Conservation (phyloP, 2,888 invertebrate species). For the Archips xylosteana region DNA sequence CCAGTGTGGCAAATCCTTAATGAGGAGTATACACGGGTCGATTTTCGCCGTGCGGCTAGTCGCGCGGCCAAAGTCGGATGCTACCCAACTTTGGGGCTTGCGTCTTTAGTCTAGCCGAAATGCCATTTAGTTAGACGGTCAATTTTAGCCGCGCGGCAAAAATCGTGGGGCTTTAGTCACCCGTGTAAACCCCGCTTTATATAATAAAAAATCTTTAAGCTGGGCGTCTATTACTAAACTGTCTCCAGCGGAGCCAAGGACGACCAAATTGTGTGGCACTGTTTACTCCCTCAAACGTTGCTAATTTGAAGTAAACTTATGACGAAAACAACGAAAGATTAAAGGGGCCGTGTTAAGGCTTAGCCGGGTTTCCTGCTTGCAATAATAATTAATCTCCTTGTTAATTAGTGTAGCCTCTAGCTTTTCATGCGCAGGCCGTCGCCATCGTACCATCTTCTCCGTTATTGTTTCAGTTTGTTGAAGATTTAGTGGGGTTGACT, state of each 20-base stretch:
- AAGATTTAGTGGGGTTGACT: conserved; percentile 42
- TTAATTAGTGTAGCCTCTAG: conserved; percentile 71
- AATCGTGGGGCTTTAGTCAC: too few relatives aligned
- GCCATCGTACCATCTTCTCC: conserved; percentile 48
- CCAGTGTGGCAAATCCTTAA: too few relatives aligned
- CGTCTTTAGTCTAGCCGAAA: too few relatives aligned
- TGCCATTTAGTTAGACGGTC: too few relatives aligned
- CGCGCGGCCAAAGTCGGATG: too few relatives aligned
- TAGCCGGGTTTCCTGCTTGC: conserved; percentile 61
- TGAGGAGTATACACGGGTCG: conserved; percentile 52
- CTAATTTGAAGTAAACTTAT: conserved; percentile 46
- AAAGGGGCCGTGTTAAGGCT: conserved; percentile 53
- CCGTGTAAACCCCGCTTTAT: too few relatives aligned
- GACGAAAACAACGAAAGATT: conserved; percentile 53
- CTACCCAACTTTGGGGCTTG: not conserved
- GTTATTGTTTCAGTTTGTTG: conserved; percentile 54
- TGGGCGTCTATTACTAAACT: not conserved
- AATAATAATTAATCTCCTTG: conserved; percentile 78
- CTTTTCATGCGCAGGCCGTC: conserved; percentile 64
- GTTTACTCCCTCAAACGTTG: conserved; percentile 45
- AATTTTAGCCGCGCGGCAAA: too few relatives aligned
- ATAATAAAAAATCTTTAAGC: too few relatives aligned
- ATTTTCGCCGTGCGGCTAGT: conserved; percentile 57
- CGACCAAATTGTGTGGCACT: not conserved
- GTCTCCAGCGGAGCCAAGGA: not conserved